Evolutionary conservation across 1,140 invertebrate genomes (phyloP).

Genomic region (Drosophila hydei): DNA sequence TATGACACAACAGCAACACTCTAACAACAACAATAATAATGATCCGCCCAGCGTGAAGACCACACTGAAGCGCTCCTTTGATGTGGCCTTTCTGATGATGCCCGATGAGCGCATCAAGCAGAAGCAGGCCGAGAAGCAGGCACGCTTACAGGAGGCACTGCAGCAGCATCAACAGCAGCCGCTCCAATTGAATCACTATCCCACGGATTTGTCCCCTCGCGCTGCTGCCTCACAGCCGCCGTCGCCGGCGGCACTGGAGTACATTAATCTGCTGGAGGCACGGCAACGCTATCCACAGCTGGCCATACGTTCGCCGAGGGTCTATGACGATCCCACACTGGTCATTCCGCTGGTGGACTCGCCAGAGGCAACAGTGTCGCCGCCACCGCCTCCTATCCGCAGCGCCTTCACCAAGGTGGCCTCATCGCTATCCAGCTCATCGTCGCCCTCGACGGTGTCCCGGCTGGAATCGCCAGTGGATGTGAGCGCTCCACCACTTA

Average conservation of each 20-base stretch:
- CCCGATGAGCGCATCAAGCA: slow-evolving; percentile 91
- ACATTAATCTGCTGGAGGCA: slow-evolving; percentile 70
- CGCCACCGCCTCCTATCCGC: slow-evolving; percentile 84
- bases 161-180: slow-evolving; percentile 69
- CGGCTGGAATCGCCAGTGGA: slow-evolving; percentile 70
- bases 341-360: slow-evolving; percentile 66
- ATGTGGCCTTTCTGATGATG: slow-evolving; percentile 94
- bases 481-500: slow-evolving; percentile 87
- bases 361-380: slow-evolving; percentile 58
- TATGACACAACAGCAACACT: slow-evolving; percentile 34
- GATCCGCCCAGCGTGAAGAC: slow-evolving; percentile 60
- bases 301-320: slow-evolving; percentile 65
- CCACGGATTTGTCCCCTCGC: slow-evolving; percentile 64
- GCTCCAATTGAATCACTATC: slow-evolving; percentile 55
- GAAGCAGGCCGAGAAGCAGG: slow-evolving; percentile 87
- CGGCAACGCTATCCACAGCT: slow-evolving; percentile 77
- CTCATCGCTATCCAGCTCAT: slow-evolving; percentile 84
- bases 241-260: slow-evolving; percentile 66
- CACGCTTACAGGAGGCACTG: slow-evolving; percentile 84
- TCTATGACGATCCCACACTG: slow-evolving; percentile 81
- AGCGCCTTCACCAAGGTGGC: slow-evolving; percentile 93
- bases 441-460: slow-evolving; percentile 84
- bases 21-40: slow-evolving; percentile 57
- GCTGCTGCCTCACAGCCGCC: slow-evolving; percentile 64
- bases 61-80: slow-evolving; percentile 90